Evolutionary conservation across 92 coral and sea anemone genomes (phyloP).

Genomic region (Pocillopora meandrina): DNA sequence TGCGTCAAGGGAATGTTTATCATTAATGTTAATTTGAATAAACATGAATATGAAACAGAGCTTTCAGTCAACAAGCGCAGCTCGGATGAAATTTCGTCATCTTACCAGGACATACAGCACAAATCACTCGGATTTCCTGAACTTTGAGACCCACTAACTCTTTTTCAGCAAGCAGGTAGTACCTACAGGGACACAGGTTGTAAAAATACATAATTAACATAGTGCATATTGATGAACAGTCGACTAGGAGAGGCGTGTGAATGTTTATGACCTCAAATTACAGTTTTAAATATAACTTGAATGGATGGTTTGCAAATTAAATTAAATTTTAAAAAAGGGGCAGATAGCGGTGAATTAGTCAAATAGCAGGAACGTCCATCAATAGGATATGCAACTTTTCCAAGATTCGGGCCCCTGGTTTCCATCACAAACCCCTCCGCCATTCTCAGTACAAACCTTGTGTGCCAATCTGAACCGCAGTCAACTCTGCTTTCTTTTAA

Average conservation of each 20-base stretch:
- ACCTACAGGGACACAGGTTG: conserved; percentile 43
- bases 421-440: background rate
- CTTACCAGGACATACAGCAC: conserved; percentile 54
- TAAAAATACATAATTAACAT: background rate
- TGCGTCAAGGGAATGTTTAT: too few relatives aligned
- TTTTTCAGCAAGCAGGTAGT: conserved; percentile 85
- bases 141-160: conserved; percentile 78
- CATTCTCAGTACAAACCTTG: conserved; percentile 53
- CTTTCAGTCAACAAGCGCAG: background rate
- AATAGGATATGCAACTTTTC: too few relatives aligned
- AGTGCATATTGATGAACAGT: background rate
- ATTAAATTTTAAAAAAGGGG: too few relatives aligned
- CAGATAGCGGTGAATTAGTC: too few relatives aligned
- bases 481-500: conserved; percentile 17
- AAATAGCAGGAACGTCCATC: too few relatives aligned
- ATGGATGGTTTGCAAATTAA: too few relatives aligned
- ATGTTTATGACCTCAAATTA: too few relatives aligned
- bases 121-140: conserved; percentile 83
- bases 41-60: background rate
- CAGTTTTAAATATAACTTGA: too few relatives aligned
- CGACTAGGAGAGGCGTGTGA: background rate
- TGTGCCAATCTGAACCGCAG: conserved; percentile 54
- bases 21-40: background rate
- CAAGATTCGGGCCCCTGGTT: too few relatives aligned
- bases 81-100: background rate